Evolutionary conservation across 2,113 vertebrate species (phyloP).

Genomic region (Kobus ellipsiprymnus): DNA sequence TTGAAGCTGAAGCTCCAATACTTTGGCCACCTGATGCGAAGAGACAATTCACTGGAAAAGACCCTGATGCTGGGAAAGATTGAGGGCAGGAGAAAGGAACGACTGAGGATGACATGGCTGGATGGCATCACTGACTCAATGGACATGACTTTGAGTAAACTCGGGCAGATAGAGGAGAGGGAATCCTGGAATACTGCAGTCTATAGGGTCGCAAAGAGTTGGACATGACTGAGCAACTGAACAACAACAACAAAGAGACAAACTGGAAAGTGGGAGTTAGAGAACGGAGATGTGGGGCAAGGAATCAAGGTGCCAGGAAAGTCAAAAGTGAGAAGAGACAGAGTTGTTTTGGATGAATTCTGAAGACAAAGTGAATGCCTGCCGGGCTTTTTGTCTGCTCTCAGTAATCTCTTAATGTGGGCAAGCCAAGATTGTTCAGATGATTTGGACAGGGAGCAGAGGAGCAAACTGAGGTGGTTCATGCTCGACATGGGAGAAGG

Average conservation of each 20-base stretch:
- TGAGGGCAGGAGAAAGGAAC: neutral
- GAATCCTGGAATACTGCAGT: neutral
- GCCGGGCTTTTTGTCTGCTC: neutral
- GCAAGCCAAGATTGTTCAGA: neutral
- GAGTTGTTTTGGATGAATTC: neutral
- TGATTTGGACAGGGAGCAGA: neutral
- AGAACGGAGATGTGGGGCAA: neutral
- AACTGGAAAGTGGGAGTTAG: neutral
- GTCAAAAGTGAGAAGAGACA: neutral
- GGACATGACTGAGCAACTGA: rapidly evolving
- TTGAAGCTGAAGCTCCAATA: neutral
- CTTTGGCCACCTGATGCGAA: neutral
- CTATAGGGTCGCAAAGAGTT: neutral
- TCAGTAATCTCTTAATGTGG: neutral
- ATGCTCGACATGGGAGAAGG: neutral
- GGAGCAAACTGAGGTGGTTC: neutral
- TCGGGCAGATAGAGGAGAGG: neutral
- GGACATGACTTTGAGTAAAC: neutral
- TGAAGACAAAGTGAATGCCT: neutral
- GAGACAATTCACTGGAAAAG: neutral
- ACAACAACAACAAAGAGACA: neutral
- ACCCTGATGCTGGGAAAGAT: neutral
- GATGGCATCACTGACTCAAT: neutral
- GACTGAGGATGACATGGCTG: neutral
- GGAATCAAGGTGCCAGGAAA: neutral